Base-by-base conservation (phyloP, 2,888 invertebrate species). In the Leucozona laternaria region DNA sequence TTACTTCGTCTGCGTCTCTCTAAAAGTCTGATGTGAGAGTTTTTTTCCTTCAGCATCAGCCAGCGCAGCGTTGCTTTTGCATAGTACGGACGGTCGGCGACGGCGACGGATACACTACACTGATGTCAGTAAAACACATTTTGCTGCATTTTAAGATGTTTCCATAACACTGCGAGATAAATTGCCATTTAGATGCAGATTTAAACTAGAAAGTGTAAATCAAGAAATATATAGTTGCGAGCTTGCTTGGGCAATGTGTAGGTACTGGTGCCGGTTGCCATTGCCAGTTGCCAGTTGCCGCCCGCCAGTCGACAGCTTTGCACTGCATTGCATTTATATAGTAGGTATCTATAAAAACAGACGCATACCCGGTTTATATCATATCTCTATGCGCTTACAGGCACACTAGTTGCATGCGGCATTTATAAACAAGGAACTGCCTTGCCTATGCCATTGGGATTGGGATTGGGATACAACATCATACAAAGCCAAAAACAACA, bases 171-270 rank as follows among this genome's bases (percentile, higher is more conserved):
- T 75, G 81, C 43, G 70, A 79, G 78, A 82, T 82, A 86, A 73
- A 86, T 86, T 82, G 78, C 86, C 75, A 53, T 82, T 86, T 82
- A 82, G 86, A 81, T 86, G 78, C 78, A 86, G 86, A 86, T 82
- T 82, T 79, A 78, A 81, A 78, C 85, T 68, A 68, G 68, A 68
- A 68, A 68, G 50, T 68, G 81, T 86, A 77, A 77, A 78, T 86
- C 70, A 62, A 77, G 81, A 68, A 66, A 71, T 72, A 70, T 31
- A 31, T 66, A 58, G 84, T 77, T 77, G 64, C 45, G 28, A 64
- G 64, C 17, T 62, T 28, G 62, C 11, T 62, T 25, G 31, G 31
- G 37, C 17, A 57, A 37, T 58, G 58, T 20, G 22, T 53, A 22
- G 11, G 58, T 15, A n/a, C 5, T n/a, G 11, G 58, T 15, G 28